A percentile compares a stretch with the other conserved stretches of the same genome.
Conservation (phyloP, 2,888 invertebrate genomes). For the Lepidocyrtinus sp. region DNA sequence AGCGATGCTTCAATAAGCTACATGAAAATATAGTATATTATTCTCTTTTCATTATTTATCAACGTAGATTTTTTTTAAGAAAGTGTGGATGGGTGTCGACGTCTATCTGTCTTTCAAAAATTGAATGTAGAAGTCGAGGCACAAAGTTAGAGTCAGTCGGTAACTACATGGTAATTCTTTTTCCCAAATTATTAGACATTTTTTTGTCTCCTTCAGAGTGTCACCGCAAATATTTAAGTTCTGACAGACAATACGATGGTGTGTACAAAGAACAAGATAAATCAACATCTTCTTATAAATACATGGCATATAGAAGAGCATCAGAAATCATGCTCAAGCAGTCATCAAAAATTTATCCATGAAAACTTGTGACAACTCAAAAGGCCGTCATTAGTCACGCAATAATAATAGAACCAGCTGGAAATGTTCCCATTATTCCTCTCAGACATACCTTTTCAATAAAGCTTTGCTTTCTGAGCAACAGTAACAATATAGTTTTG, state of each 20-base stretch:
- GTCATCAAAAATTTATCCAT: constrained; percentile 64
- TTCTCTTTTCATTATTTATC: too few relatives aligned
- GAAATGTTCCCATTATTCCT: constrained; percentile 51
- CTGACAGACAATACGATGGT: not conserved
- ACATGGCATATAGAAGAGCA: constrained; percentile 19
- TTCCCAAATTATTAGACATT: not conserved
- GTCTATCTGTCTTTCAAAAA: not conserved
- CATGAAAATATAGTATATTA: too few relatives aligned
- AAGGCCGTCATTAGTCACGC: constrained; percentile 67
- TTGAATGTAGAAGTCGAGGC: not conserved
- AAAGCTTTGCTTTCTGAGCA: not conserved
- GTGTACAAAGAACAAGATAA: constrained; percentile 23
- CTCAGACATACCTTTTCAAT: not conserved
- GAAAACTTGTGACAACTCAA: constrained; percentile 60
- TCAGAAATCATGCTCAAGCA: constrained; percentile 59
- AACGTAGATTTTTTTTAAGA: not conserved
- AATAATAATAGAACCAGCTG: constrained; percentile 66
- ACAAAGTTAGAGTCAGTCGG: not conserved
- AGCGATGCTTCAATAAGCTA: too few relatives aligned
- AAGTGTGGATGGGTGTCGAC: not conserved
- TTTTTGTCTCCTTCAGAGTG: not conserved
- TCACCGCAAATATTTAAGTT: constrained; percentile 28
- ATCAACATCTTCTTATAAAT: constrained; percentile 35
- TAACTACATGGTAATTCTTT: not conserved
- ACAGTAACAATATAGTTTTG: constrained; percentile 12